Percentiles rank a stretch among this genome's conserved stretches.
phyloP scores from a whole-genome alignment of 2,888 invertebrate genomes.

The Taphrorychus bicolor region DNA sequence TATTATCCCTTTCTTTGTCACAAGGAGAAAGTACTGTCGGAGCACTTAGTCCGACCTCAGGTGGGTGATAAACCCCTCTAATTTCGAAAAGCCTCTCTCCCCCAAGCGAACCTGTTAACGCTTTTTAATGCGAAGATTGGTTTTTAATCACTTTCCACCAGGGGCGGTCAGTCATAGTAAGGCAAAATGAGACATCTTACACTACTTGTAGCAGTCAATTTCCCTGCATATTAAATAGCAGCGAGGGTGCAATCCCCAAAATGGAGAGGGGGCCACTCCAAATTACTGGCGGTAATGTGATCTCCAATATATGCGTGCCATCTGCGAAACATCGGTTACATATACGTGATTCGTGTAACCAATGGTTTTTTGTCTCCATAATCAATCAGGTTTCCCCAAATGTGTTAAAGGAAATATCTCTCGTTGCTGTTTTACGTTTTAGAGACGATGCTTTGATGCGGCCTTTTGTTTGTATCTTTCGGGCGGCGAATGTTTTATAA shows the following conservation, averaged over 20 bases:
- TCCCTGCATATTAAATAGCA: neutral
- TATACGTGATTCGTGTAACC: constrained; percentile 50
- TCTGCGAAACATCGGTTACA: constrained; percentile 56
- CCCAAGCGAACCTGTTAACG: constrained; percentile 14
- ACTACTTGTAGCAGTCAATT: neutral
- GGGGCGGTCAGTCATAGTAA: neutral
- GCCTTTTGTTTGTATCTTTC: constrained; percentile 4
- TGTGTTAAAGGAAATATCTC: neutral
- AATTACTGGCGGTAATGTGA: constrained; percentile 50
- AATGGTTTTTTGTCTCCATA: neutral
- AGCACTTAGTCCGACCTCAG: neutral
- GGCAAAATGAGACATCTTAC: neutral
- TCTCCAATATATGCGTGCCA: constrained; percentile 50
- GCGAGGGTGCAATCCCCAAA: constrained; percentile 11
- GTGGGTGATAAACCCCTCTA: constrained; percentile 27
- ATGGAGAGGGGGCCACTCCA: constrained; percentile 15
- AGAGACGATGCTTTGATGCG: neutral
- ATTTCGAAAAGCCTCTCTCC: constrained; percentile 19
- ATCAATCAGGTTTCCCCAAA: neutral
- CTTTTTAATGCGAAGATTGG: constrained; percentile 27
- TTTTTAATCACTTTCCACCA: constrained; percentile 18
- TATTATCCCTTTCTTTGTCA: neutral
- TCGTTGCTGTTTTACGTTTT: neutral
- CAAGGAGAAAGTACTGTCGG: neutral
- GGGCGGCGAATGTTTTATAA: neutral